phyloP scores from a whole-genome alignment of 2,888 invertebrate genomes.

The Drosophila tripunctata region DNA sequence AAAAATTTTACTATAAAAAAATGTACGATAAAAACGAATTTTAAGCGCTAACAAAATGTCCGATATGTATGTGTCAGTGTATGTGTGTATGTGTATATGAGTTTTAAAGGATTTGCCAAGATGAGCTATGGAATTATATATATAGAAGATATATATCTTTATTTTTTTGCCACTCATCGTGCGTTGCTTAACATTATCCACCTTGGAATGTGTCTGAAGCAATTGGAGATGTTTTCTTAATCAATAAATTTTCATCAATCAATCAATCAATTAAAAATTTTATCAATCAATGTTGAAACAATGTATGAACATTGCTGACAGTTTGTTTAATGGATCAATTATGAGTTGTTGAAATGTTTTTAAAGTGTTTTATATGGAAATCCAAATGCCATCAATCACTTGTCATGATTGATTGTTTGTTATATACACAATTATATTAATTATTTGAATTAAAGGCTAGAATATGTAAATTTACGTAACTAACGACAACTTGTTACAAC shows the following conservation, averaged over 20 bases:
- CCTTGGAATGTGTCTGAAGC: constrained; percentile 22
- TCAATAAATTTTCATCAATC: constrained; percentile 9
- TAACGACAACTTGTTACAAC: no score
- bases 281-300: no score
- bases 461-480: no score
- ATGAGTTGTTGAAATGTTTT: no score
- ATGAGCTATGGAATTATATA: constrained; percentile 25
- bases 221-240: neutral
- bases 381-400: no score
- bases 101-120: constrained; percentile 38
- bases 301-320: no score
- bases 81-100: constrained; percentile 27
- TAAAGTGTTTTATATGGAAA: no score
- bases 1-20: constrained; percentile 55
- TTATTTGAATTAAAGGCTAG: neutral
- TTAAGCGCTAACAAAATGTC: constrained; percentile 68
- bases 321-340: no score
- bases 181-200: constrained; percentile 35
- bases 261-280: no score
- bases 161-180: constrained; percentile 16
- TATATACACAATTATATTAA: no score
- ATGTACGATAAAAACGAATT: constrained; percentile 39
- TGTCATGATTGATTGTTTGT: no score
- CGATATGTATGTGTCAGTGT: constrained; percentile 43
- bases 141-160: constrained; percentile 26